Base-by-base conservation (phyloP, 2,113 vertebrate genomes). In the Myiagra hebetior region DNA sequence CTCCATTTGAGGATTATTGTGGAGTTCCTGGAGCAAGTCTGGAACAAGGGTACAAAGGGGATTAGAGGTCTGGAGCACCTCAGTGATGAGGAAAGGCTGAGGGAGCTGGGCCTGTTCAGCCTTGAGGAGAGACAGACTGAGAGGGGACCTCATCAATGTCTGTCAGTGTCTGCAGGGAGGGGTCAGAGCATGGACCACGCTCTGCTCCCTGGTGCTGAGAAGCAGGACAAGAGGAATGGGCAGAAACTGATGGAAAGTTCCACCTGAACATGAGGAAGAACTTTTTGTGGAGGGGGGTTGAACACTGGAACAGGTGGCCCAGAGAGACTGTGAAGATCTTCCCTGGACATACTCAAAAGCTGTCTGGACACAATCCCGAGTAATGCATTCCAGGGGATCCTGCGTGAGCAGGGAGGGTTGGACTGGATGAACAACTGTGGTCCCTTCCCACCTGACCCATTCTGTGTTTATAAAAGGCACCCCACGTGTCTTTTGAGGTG, bases 331-430 rank as follows among this genome's bases (percentile, higher is more conserved):
- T 39, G 41, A n/a, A 83, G 21, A 22, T 55, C 47, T 55, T 22
- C 30, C 63, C 30, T 35, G 17, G 15, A 55, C 30, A 42, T 42
- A 11, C 15, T 35, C 79, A 62, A 42, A 55, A 47, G 17, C 30
- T 28, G 17, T 18, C 30, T 68, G 39, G 62, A 18, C 30, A 53
- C 53, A 60, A 31, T 18, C 28, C n/a, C 62, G 11, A 35, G 30
- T 22, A 11, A 59, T 1, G 0, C 0, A 0, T 24, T 68, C n/a
- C 30, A 46, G 62, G 39, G 28, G 9, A 30, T 6, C 5, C 55
- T 46, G 46, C 0, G 0, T 8, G 47, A 62, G 47, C 63, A 83
- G 30, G 8, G 21, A 55, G n/a, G n/a, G 21, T 33, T 62, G 41
- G 21, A 62, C 12, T 41, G 27, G n/a, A 23, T 33, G 21, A 69